Percentiles rank a stretch among this genome's conserved stretches.
Conservation (phyloP, 1,140 invertebrate species). For the Solenopsis fugax region DNA sequence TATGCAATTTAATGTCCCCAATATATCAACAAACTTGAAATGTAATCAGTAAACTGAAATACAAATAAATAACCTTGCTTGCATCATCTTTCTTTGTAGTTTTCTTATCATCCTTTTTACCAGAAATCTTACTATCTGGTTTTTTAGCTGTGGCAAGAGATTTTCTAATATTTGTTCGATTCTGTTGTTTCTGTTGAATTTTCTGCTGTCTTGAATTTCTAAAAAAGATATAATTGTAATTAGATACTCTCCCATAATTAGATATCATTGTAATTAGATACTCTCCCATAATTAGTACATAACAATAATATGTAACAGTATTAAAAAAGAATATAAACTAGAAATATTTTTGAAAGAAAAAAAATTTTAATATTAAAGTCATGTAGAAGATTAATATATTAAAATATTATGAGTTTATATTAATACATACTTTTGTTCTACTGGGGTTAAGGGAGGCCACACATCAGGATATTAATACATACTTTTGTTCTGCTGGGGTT, state of each 20-base stretch:
- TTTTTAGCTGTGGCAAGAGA: slow-evolving; percentile 79
- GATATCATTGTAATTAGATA: not conserved
- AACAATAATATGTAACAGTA: slow-evolving; percentile 32
- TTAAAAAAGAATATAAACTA: not conserved
- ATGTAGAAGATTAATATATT: slow-evolving; percentile 20
- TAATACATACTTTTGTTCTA: slow-evolving; percentile 89
- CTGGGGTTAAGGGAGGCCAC: slow-evolving; percentile 95
- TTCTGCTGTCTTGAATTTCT: slow-evolving; percentile 82
- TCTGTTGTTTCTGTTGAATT: slow-evolving; percentile 87
- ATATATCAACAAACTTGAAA: not conserved
- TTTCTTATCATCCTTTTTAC: slow-evolving; percentile 88
- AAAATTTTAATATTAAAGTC: slow-evolving; percentile 37
- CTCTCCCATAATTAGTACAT: not conserved
- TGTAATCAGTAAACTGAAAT: not conserved
- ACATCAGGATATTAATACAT: slow-evolving; percentile 95
- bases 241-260: not conserved
- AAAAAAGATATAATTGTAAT: slow-evolving; percentile 41
- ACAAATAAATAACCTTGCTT: slow-evolving; percentile 79
- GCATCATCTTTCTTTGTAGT: slow-evolving; percentile 84
- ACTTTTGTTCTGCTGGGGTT: slow-evolving; percentile 91
- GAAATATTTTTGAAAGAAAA: slow-evolving; percentile 15
- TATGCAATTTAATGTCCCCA: slow-evolving; percentile 6
- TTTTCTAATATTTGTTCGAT: slow-evolving; percentile 83
- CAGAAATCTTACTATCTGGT: slow-evolving; percentile 84
- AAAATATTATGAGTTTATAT: slow-evolving; percentile 30